Conservation (phyloP, 2,113 vertebrate genomes). For the Turnix velox region DNA sequence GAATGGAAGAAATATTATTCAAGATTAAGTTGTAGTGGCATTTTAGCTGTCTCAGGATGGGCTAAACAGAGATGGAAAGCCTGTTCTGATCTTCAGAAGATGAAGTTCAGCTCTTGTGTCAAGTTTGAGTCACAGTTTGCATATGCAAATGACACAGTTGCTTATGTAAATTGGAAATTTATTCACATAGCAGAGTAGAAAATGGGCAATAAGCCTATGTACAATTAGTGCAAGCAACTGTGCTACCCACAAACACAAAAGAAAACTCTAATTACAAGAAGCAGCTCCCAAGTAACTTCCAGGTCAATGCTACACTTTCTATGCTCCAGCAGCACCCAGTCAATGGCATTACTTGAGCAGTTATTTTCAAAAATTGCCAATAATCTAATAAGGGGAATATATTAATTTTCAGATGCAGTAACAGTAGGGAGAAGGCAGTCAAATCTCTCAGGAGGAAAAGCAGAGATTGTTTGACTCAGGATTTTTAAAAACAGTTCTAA, state of each 20-base stretch:
- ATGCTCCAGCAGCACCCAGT: neutral
- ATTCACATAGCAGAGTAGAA: neutral
- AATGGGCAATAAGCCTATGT: neutral
- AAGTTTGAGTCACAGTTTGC: neutral
- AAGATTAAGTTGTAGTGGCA: neutral
- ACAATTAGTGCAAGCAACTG: neutral
- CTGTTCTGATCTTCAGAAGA: neutral
- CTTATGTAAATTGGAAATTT: conserved; percentile 19
- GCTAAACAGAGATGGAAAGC: neutral
- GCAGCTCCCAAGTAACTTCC: neutral
- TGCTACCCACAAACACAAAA: neutral
- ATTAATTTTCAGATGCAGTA: neutral
- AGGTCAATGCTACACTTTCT: neutral
- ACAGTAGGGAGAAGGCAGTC: neutral
- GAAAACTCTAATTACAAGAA: neutral
- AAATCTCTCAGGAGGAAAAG: neutral
- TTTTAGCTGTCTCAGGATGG: neutral
- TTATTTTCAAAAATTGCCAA: neutral
- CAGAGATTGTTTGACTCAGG: neutral
- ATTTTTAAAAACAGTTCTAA: neutral
- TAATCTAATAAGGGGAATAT: neutral
- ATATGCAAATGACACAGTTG: neutral
- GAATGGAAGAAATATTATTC: neutral
- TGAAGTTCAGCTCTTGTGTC: neutral
- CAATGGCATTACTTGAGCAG: neutral